Evolutionary conservation across 2,113 vertebrate species (phyloP).

Genomic region (Fulica atra): DNA sequence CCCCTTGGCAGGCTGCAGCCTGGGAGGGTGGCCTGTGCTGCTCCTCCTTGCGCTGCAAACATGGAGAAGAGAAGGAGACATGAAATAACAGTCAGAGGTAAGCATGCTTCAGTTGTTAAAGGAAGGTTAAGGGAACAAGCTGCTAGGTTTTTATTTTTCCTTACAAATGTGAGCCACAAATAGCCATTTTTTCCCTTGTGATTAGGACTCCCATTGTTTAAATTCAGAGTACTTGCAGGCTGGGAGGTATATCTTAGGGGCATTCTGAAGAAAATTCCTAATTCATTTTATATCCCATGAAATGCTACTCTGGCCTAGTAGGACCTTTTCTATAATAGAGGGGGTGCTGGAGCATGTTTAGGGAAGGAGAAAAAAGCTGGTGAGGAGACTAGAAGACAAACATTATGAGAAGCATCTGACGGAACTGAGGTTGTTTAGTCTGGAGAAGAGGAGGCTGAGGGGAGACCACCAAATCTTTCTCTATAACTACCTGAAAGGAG

Average conservation of each 20-base stretch:
- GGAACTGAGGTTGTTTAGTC: too few relatives aligned
- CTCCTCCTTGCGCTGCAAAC: neutral
- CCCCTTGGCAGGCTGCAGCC: neutral
- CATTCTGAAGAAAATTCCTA: neutral
- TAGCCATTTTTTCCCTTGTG: neutral
- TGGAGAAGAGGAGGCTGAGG: too few relatives aligned
- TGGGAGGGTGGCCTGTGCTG: too few relatives aligned
- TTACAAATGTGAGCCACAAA: neutral
- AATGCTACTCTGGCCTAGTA: neutral
- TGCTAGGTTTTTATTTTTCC: neutral
- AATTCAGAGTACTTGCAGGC: neutral
- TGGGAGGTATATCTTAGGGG: neutral
- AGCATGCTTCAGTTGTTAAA: neutral
- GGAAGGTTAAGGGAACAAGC: neutral
- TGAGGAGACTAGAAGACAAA: too few relatives aligned
- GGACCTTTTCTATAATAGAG: neutral
- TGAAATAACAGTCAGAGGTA: fast-evolving
- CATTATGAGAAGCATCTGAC: too few relatives aligned
- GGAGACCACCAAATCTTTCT: too few relatives aligned
- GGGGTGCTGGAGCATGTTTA: too few relatives aligned
- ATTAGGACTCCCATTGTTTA: neutral
- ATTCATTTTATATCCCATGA: neutral
- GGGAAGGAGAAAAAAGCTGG: too few relatives aligned
- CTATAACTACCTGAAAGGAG: too few relatives aligned
- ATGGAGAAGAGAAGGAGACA: fast-evolving